Evolutionary conservation across 2,797 vertebrate species (phyloP).

Genomic region (Chelidonichthys spinosus): DNA sequence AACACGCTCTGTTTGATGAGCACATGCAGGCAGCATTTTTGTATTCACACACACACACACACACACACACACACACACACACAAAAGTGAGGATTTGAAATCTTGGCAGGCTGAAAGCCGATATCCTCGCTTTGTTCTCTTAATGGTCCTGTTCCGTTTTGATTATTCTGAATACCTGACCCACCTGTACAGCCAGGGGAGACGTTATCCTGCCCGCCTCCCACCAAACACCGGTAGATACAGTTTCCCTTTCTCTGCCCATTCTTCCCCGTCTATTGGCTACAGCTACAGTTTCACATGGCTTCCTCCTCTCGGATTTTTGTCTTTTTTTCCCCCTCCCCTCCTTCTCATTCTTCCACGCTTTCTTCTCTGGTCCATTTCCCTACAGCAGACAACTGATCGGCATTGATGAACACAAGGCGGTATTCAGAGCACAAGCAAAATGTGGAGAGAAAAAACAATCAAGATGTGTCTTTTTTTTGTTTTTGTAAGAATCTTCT

Average conservation of each 20-base stretch:
- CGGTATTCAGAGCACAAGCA: conserved; percentile 46
- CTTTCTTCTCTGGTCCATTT: conserved; percentile 64
- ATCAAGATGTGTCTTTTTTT: conserved; percentile 9
- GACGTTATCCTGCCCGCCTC: conserved; percentile 54
- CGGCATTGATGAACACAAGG: conserved; percentile 62
- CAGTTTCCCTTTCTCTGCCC: conserved; percentile 67
- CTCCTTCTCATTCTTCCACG: conserved; percentile 41
- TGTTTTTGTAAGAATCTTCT: conserved; percentile 76
- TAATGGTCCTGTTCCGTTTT: conserved; percentile 77
- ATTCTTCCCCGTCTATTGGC: conserved; percentile 59
- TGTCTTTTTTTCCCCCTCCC: not conserved
- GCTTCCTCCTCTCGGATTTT: conserved; percentile 58
- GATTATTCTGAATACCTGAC: conserved; percentile 74
- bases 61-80: conserved; percentile 26
- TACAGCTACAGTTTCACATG: conserved; percentile 75
- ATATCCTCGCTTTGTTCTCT: conserved; percentile 69
- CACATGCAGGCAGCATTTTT: conserved; percentile 15
- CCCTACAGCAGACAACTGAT: conserved; percentile 68
- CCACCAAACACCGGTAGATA: conserved; percentile 63
- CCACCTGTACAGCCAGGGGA: conserved; percentile 72
- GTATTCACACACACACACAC: conserved; percentile 14
- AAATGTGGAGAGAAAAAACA: conserved; percentile 13
- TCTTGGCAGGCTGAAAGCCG: conserved; percentile 62
- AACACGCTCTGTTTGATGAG: not conserved
- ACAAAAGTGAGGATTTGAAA: conserved; percentile 42